Conservation (phyloP, 2,113 vertebrate genomes). For the Diphyllodes magnificus region DNA sequence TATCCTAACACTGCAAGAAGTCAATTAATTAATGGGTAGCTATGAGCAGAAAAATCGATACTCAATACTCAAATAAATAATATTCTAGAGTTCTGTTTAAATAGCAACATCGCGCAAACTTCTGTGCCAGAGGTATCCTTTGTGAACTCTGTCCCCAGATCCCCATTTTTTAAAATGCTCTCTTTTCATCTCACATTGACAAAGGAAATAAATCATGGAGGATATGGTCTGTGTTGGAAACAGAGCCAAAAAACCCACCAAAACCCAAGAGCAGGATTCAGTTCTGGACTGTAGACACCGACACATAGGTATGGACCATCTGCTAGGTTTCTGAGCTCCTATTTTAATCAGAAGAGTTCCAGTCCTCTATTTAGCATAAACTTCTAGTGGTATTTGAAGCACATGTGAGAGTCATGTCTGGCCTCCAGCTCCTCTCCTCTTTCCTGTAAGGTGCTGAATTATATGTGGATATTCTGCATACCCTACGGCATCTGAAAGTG, state of each 20-base stretch:
- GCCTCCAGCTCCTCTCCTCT: background rate
- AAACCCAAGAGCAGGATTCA: background rate
- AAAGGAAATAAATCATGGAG: background rate
- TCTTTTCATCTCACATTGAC: background rate
- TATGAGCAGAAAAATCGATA: background rate
- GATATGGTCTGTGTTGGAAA: background rate
- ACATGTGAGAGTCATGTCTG: background rate
- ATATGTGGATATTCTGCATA: background rate
- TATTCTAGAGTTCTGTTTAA: background rate
- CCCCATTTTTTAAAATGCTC: background rate
- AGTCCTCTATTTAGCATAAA: background rate
- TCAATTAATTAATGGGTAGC: constrained; percentile 4
- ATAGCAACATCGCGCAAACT: background rate
- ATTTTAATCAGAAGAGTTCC: background rate
- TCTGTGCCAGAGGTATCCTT: background rate
- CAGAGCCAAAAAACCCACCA: background rate
- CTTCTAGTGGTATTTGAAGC: background rate
- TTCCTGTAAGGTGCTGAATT: background rate
- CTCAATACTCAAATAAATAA: background rate
- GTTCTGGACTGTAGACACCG: background rate
- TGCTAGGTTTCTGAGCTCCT: background rate
- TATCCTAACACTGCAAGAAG: background rate
- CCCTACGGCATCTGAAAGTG: background rate
- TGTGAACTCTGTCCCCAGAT: background rate
- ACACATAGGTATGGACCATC: background rate